These are phyloP conservation scores for Oostethus manadensis DNA, from an alignment of 2,113 vertebrate species.

Conservation along the genomic window DNA sequence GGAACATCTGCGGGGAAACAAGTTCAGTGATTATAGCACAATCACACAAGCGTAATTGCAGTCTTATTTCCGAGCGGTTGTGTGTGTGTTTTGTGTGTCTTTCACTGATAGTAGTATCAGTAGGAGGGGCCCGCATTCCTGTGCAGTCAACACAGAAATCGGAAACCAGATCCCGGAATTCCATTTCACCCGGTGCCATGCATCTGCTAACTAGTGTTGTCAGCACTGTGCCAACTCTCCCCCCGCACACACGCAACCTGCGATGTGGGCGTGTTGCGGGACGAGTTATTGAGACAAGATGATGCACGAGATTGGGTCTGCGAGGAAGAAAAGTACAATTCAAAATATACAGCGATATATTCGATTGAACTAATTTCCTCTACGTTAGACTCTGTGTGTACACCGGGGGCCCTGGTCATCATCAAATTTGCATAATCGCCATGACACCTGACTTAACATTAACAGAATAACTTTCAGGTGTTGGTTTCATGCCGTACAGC, in stretches of 20 bases:
- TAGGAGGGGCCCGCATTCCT: conserved; percentile 30
- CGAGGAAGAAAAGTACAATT: too few species aligned
- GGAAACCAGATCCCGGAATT: conserved; percentile 36
- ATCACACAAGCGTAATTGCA: conserved; percentile 5
- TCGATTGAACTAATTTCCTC: too few species aligned
- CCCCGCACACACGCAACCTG: not conserved
- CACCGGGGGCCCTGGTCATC: too few species aligned
- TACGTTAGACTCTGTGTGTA: too few species aligned
- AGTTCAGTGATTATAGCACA: conserved; percentile 2
- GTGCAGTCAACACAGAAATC: conserved; percentile 37
- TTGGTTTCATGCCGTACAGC: too few species aligned
- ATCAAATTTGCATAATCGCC: too few species aligned
- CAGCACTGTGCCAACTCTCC: conserved; percentile 19
- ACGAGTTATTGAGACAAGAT: too few species aligned
- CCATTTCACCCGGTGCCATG: conserved; percentile 25
- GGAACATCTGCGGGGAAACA: conserved; percentile 82
- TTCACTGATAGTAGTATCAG: conserved; percentile 13
- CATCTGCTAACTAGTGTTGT: conserved; percentile 34
- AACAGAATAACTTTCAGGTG: too few species aligned
- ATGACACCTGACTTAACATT: too few species aligned
- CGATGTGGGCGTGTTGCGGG: too few species aligned
- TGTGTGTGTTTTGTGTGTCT: conserved; percentile 1
- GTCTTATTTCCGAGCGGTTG: conserved; percentile 7
- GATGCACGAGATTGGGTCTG: too few species aligned
- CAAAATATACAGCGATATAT: too few species aligned